Percentiles rank a stretch among this genome's conserved stretches.
phyloP scores from a whole-genome alignment of 2,888 invertebrate species.

The Monochamus alternatus region DNA sequence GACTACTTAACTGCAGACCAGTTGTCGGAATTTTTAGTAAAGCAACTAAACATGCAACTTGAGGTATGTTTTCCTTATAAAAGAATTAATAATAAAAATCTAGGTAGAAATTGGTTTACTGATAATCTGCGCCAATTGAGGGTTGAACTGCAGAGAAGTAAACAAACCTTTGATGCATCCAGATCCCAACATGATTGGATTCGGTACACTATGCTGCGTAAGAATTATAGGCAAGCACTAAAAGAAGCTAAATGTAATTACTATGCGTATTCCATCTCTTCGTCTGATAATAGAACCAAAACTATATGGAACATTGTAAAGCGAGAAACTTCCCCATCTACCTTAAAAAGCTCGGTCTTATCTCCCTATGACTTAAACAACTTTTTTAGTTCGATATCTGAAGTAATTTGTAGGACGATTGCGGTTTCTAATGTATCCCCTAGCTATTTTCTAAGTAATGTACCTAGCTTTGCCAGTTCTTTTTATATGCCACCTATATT shows the following conservation, averaged over 20 bases:
- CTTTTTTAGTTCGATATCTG: background rate
- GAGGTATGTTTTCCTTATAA: background rate
- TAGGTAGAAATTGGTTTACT: background rate
- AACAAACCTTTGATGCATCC: background rate
- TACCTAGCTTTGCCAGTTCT: background rate
- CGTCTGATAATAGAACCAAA: background rate
- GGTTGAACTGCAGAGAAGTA: background rate
- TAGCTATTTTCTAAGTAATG: background rate
- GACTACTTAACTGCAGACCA: background rate
- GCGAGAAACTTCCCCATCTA: background rate
- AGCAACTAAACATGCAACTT: background rate
- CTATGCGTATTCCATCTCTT: background rate
- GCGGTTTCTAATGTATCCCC: background rate
- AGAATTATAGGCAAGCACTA: background rate
- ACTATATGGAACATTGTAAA: background rate
- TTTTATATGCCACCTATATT: background rate
- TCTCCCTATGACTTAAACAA: background rate
- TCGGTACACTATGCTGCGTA: background rate
- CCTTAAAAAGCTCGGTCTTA: background rate
- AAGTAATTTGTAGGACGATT: background rate
- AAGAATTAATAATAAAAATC: background rate
- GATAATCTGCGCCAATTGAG: background rate
- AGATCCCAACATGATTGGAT: background rate
- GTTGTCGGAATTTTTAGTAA: background rate
- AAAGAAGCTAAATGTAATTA: background rate